These are phyloP conservation scores for Parotia lawesii DNA, from an alignment of 2,113 vertebrate species.

Conservation along the genomic window DNA sequence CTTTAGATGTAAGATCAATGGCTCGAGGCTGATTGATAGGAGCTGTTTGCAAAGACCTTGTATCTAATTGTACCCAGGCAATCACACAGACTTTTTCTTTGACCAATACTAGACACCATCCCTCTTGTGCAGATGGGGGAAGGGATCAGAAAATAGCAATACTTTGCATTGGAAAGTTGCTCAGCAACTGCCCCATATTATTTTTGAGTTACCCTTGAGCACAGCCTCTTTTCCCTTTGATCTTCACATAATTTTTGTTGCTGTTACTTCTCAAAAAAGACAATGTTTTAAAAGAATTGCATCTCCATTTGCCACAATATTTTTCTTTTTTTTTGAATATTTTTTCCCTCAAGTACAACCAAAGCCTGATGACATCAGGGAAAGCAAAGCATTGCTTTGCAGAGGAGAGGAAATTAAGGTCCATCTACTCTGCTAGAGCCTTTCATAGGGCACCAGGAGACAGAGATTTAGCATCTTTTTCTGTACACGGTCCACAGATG, in stretches of 20 bases:
- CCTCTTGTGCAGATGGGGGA: not conserved
- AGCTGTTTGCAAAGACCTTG: conserved; percentile 25
- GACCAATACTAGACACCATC: not conserved
- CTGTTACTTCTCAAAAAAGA: not conserved
- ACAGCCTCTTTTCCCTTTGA: conserved; percentile 43
- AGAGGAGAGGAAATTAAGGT: not conserved
- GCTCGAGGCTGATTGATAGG: not conserved
- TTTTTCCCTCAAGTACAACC: not conserved
- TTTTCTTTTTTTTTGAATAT: not conserved
- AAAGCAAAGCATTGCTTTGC: not conserved
- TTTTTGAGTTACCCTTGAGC: conserved; percentile 3
- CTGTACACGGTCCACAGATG: not conserved
- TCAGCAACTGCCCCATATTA: conserved; percentile 21
- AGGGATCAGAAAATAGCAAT: not conserved
- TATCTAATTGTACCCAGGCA: conserved; percentile 21
- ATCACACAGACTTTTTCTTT: conserved; percentile 4
- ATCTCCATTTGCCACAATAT: not conserved
- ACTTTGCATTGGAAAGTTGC: conserved; percentile 17
- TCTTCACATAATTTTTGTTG: not conserved
- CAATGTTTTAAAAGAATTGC: conserved; percentile 3
- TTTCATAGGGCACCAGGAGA: not conserved
- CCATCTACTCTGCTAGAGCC: not conserved
- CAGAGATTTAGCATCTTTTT: not conserved
- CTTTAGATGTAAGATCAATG: conserved; percentile 62
- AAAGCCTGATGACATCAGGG: not conserved